Evolutionary conservation across 2,113 vertebrate species (phyloP).

Genomic region (Lagopus leucura): DNA sequence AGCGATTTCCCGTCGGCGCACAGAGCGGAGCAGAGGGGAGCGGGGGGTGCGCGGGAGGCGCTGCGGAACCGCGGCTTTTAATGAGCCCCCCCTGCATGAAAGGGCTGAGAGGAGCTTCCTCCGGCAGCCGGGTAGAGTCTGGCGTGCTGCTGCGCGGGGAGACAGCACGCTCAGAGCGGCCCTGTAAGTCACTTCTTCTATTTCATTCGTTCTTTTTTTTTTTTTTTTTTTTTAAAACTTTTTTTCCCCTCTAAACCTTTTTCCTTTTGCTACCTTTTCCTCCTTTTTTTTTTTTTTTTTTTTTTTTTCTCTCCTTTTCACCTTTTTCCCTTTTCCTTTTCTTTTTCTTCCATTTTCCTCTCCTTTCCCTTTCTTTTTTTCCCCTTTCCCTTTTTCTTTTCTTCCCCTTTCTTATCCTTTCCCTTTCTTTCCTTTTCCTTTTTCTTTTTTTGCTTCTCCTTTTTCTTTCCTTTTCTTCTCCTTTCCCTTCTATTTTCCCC

Average conservation of each 20-base stretch:
- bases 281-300: no score
- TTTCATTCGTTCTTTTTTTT: no score
- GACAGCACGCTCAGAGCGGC: background rate
- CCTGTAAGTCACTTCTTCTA: background rate
- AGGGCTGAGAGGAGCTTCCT: background rate
- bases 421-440: no score
- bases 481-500: no score
- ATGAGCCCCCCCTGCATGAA: background rate
- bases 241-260: no score
- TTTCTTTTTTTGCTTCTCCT: background rate
- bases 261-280: no score
- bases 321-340: background rate
- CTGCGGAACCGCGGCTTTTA: background rate
- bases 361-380: background rate
- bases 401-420: background rate
- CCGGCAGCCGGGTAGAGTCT: background rate
- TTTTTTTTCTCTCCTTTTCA: no score
- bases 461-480: background rate
- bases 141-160: background rate
- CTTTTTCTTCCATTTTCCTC: no score
- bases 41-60: background rate
- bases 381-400: background rate
- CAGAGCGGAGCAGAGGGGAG: background rate
- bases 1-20: background rate
- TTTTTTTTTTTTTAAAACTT: no score